phyloP scores from a whole-genome alignment of 1,140 invertebrate genomes.

The Bactericera cockerelli region DNA sequence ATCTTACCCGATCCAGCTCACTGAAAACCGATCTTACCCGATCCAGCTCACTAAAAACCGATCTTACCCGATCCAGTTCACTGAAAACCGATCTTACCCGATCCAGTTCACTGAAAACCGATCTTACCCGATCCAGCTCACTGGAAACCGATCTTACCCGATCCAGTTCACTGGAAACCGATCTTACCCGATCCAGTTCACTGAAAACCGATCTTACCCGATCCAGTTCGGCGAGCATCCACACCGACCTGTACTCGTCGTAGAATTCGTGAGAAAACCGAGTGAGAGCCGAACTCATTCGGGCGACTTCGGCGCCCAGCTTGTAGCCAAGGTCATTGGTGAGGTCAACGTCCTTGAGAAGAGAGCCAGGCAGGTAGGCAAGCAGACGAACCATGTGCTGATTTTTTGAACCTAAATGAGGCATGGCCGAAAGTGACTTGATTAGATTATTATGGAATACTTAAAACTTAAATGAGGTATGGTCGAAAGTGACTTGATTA shows the following conservation, averaged over 20 bases:
- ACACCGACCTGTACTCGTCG: neutral
- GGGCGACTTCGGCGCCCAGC: neutral
- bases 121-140: too few relatives aligned
- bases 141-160: too few relatives aligned
- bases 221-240: neutral
- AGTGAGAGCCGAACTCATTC: neutral
- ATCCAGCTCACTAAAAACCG: too few relatives aligned
- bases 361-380: neutral
- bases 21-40: too few relatives aligned
- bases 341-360: neutral
- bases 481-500: neutral
- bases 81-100: too few relatives aligned
- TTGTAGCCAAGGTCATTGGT: neutral
- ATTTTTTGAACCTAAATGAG: neutral
- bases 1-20: too few relatives aligned
- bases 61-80: too few relatives aligned
- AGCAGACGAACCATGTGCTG: neutral
- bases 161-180: too few relatives aligned
- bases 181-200: too few relatives aligned
- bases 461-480: neutral
- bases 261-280: neutral
- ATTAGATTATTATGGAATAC: neutral
- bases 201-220: neutral
- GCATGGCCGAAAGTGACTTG: neutral
- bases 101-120: too few relatives aligned